Evolutionary conservation across 2,797 vertebrate genomes (phyloP), one percentile per base, ranked within the genome.

Genomic region (Sitta carolinensis): DNA sequence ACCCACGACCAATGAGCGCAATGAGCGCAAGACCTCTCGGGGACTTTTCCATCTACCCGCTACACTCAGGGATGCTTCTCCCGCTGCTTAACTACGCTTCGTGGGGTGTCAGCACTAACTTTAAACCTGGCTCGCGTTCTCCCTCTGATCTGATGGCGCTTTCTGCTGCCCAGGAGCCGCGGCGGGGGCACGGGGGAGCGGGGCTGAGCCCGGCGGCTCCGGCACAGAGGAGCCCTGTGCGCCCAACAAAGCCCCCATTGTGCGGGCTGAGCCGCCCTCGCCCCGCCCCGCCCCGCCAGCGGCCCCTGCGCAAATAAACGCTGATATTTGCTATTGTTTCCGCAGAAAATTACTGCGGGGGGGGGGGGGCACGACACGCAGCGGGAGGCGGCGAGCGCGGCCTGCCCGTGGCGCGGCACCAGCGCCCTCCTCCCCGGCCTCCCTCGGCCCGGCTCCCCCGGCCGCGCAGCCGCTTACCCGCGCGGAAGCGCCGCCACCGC

Each of bases 191-290:
- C 43, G 27, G 61, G 63, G n/a, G 13, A 13, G 61, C 67, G 62
- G 59, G 38, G 38, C 63, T 3, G 78, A 62, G 36, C 63, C 13
- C 63, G 47, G 66, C 50, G 54, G 78, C 40, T 3, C 38, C 20
- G 47, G 21, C 76, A 93, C 92, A 88, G 80, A 90, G 63, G 16
- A 55, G 76, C 77, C 42, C 90, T 83, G 84, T 68, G 73, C 84
- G 64, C 68, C 77, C 93, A 26, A 90, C 91, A 93, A 93, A 93
- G 93, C 86, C 63, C 50, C 59, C 27, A 70, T 94, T 93, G 95
- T 87, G 47, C 78, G 30, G 48, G 47, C 78, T 3, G 54, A 20
- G 55, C 87, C 54, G 51, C 73, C 68, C 79, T 25, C 23, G 58
- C 86, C 64, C 12, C 64, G 42, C 89, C 68, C 34, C 82, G 47